Evolutionary conservation across 2,888 invertebrate genomes (phyloP).

Genomic region (Boloria euphrosyne): DNA sequence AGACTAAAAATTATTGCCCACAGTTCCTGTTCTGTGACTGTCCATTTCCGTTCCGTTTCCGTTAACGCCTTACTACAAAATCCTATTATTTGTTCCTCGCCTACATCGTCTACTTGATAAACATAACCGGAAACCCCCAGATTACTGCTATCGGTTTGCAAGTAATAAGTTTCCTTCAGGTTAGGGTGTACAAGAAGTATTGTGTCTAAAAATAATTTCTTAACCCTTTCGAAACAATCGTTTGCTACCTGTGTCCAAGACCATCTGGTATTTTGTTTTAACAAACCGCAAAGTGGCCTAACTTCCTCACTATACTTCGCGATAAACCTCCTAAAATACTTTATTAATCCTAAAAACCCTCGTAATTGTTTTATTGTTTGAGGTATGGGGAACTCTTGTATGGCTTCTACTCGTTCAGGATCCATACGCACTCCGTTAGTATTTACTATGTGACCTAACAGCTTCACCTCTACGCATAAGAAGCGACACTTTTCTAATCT

Average conservation of each 20-base stretch:
- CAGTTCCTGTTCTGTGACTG: background rate
- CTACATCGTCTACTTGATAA: background rate
- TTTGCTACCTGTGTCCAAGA: constrained; percentile 33
- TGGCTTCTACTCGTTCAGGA: constrained; percentile 33
- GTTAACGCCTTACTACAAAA: background rate
- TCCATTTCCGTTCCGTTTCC: background rate
- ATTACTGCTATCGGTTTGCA: constrained; percentile 5
- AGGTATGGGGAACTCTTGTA: constrained; percentile 40
- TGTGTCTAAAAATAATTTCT: constrained; percentile 31
- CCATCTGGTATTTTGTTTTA: constrained; percentile 41
- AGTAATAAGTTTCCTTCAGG: background rate
- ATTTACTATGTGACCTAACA: constrained; percentile 40
- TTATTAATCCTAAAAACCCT: constrained; percentile 44
- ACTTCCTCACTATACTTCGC: constrained; percentile 19
- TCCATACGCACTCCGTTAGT: constrained; percentile 34
- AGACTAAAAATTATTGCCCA: background rate
- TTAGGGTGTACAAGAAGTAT: constrained; percentile 6
- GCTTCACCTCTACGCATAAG: constrained; percentile 34
- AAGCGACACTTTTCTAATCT: constrained; percentile 34
- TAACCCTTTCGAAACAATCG: constrained; percentile 37
- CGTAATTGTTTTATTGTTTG: constrained; percentile 41
- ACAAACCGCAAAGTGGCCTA: constrained; percentile 38
- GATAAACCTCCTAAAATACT: constrained; percentile 44
- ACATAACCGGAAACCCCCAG: background rate
- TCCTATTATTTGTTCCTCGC: background rate